Evolutionary conservation across 2,888 invertebrate genomes (phyloP), one percentile per base, ranked within the genome.

Genomic region (Metalampra italica): DNA sequence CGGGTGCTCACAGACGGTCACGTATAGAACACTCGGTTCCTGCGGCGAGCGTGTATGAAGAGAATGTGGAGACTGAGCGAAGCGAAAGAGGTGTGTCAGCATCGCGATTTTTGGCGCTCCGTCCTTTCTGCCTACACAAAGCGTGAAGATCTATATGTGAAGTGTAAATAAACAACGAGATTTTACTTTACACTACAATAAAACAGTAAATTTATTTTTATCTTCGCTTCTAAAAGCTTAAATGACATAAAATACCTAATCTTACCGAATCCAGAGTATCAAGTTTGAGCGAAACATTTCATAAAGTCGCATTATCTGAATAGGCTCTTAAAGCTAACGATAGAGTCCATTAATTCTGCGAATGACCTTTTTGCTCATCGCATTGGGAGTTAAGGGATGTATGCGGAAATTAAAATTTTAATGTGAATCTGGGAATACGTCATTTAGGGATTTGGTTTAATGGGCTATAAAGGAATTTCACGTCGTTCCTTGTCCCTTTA

Each of bases 281-380:
- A 53, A 50, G 48, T 39, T 38, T 45, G 53, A 50, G 45, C 48
- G 55, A 60, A 55, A 48, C 45, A 38, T 29, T 45, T 59, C 56
- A 58, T 52, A 60, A 62, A 66, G 60, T 59, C 60, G 52, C 57
- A 63, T 71, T 67, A 63, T 55, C 51, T 54, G 55, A 59, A 68
- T 62, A 57, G 57, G 62, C 62, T 56, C 62, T 68, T 54, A 59
- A 52, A 64, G 62, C 65, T 72, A 75, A 74, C 72, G 71, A 68
- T 67, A 56, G 54, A 66, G 64, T 62, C 71, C 70, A 76, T 76
- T 74, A 73, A 66, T 66, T 59, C 56, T 62, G 57, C 53, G 49
- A 63, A 59, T 56, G 57, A 52, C 57, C 53, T 49, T 53, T 51
- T 40, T 51, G 49, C 54, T 45, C 53, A 54, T 49, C 45, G 47